Evolutionary conservation across 1,140 invertebrate species (phyloP).

Genomic region (Formica exsecta): DNA sequence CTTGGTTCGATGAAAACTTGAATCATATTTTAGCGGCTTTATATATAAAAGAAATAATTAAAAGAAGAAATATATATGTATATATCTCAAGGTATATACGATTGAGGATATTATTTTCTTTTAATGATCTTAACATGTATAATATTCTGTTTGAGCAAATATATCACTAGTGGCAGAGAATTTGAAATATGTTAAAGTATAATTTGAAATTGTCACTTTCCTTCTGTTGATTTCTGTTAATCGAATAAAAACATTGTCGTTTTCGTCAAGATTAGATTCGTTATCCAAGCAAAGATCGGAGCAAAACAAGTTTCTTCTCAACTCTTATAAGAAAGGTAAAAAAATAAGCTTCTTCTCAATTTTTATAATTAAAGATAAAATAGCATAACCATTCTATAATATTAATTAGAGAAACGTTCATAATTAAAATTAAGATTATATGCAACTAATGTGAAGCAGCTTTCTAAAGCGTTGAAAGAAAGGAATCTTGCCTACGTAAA

Average conservation of each 20-base stretch:
- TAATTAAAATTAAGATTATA: neutral
- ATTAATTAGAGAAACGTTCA: neutral
- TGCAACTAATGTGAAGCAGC: neutral
- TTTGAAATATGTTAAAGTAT: conserved; percentile 30
- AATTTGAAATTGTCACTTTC: conserved; percentile 55
- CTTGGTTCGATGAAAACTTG: neutral
- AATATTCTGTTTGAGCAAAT: neutral
- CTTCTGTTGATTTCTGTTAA: conserved; percentile 47
- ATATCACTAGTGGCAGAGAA: neutral
- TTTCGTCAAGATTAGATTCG: conserved; percentile 31
- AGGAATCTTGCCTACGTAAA: neutral
- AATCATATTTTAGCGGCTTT: neutral
- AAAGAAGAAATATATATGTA: neutral
- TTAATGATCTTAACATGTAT: neutral
- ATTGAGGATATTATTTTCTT: conserved; percentile 27
- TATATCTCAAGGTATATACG: neutral
- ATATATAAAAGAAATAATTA: neutral
- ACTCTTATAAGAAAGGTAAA: neutral
- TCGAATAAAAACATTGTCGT: conserved; percentile 58
- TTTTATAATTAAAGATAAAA: conserved; percentile 17
- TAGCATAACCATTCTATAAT: neutral
- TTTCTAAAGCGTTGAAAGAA: neutral
- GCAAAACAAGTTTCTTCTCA: neutral
- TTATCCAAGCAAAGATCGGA: conserved; percentile 16
- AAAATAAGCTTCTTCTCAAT: neutral